Conservation (phyloP, 2,888 invertebrate species). For the Caenorhabditis doughertyi region DNA sequence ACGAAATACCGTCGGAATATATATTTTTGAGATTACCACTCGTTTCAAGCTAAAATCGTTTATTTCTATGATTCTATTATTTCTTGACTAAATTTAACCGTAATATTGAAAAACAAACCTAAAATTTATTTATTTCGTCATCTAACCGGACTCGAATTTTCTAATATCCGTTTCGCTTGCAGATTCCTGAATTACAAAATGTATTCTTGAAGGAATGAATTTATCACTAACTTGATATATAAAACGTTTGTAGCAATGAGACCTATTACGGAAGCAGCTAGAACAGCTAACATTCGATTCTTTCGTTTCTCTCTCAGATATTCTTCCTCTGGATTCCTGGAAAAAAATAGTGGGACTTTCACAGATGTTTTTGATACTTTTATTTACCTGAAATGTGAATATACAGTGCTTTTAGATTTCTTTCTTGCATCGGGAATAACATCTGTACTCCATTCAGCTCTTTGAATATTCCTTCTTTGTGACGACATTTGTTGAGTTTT, state of each 20-base stretch:
- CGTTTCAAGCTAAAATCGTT: too few relatives aligned
- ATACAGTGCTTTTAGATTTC: constrained; percentile 20
- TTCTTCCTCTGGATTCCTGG: constrained; percentile 67
- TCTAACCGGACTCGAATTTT: constrained; percentile 19
- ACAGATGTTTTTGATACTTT: not conserved
- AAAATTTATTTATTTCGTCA: constrained; percentile 14
- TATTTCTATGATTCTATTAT: too few relatives aligned
- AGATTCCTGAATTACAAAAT: constrained; percentile 43
- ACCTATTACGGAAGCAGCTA: constrained; percentile 24
- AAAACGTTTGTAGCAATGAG: constrained; percentile 52
- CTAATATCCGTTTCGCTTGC: constrained; percentile 30
- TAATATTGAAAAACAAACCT: not conserved
- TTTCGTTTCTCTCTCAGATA: constrained; percentile 55
- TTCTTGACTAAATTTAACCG: too few relatives aligned
- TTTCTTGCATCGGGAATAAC: constrained; percentile 51
- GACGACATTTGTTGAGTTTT: constrained; percentile 58
- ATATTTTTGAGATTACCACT: too few relatives aligned
- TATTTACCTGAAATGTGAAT: constrained; percentile 57
- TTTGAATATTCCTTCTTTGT: constrained; percentile 42
- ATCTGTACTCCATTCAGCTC: constrained; percentile 62
- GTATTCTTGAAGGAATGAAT: not conserved
- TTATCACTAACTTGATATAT: constrained; percentile 38
- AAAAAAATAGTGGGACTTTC: constrained; percentile 1
- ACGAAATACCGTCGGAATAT: too few relatives aligned
- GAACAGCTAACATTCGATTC: constrained; percentile 47